phyloP scores from a whole-genome alignment of 2,888 invertebrate species.

The Eurytoma adleriae region DNA sequence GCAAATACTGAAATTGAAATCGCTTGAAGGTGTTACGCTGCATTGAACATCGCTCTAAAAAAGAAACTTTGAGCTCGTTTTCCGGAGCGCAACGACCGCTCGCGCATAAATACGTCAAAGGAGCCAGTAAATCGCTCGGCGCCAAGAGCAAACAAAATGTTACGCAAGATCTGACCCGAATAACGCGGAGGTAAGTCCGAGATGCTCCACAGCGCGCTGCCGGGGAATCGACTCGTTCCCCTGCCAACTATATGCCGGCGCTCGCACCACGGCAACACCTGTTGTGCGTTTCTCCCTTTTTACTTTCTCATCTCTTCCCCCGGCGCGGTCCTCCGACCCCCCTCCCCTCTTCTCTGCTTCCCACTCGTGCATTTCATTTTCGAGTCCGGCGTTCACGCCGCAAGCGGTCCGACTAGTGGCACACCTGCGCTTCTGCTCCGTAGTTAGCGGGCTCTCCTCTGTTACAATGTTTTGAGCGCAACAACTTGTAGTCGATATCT shows the following conservation, averaged over 20 bases:
- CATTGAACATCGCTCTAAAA: too few relatives aligned
- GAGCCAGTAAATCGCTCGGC: too few relatives aligned
- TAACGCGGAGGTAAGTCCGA: not conserved
- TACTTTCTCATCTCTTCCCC: conserved; percentile 29
- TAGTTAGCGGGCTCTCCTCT: not conserved
- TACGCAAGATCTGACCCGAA: too few relatives aligned
- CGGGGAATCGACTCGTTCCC: too few relatives aligned
- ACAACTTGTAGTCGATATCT: not conserved
- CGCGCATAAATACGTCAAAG: not conserved
- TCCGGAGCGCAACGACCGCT: too few relatives aligned
- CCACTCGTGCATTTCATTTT: not conserved
- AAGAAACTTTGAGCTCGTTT: too few relatives aligned
- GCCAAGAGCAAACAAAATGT: too few relatives aligned
- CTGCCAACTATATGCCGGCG: too few relatives aligned
- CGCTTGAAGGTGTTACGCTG: too few relatives aligned
- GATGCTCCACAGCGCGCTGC: not conserved
- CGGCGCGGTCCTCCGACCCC: not conserved
- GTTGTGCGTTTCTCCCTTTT: conserved; percentile 23
- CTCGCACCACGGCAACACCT: conserved; percentile 21
- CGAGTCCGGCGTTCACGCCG: not conserved
- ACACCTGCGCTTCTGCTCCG: not conserved
- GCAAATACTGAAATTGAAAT: too few relatives aligned
- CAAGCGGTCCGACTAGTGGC: not conserved
- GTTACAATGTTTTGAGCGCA: not conserved
- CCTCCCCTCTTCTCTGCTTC: not conserved